Conservation (phyloP, 2,797 vertebrate species). For the Rhynchotus rufescens region DNA sequence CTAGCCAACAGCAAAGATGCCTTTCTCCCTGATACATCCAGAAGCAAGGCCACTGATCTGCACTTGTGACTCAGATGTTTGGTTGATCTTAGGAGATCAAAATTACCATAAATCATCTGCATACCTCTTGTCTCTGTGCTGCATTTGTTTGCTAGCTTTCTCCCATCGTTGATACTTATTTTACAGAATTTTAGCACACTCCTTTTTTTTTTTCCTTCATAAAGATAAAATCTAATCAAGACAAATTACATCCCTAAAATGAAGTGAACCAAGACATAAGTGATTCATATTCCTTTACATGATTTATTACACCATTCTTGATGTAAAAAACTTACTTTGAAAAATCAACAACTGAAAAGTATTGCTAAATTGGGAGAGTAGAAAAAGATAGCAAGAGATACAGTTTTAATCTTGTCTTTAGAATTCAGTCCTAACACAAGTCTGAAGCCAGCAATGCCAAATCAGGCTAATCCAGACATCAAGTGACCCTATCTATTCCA, state of each 20-base stretch:
- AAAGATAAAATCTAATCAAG: neutral
- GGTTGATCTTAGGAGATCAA: neutral
- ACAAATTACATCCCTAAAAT: neutral
- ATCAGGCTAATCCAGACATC: conserved; percentile 16
- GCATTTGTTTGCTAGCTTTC: neutral
- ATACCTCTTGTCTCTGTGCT: neutral
- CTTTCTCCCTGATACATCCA: neutral
- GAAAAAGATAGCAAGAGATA: neutral
- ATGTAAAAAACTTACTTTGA: neutral
- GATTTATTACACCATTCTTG: neutral
- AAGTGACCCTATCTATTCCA: conserved; percentile 1
- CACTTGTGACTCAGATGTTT: neutral
- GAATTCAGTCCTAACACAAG: neutral
- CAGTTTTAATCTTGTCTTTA: neutral
- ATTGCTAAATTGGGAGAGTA: neutral
- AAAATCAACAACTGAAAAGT: neutral
- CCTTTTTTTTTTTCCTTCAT: neutral
- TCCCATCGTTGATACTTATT: neutral
- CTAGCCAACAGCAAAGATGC: neutral
- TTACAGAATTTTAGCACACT: neutral
- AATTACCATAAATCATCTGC: neutral
- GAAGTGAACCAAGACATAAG: neutral
- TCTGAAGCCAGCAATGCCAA: conserved; percentile 20
- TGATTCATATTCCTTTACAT: neutral
- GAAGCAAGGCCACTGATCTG: neutral